A percentile compares a stretch with the other conserved stretches of the same genome.
phyloP scores from a whole-genome alignment of 2,888 invertebrate species.

The Stegana nigrithorax region DNA sequence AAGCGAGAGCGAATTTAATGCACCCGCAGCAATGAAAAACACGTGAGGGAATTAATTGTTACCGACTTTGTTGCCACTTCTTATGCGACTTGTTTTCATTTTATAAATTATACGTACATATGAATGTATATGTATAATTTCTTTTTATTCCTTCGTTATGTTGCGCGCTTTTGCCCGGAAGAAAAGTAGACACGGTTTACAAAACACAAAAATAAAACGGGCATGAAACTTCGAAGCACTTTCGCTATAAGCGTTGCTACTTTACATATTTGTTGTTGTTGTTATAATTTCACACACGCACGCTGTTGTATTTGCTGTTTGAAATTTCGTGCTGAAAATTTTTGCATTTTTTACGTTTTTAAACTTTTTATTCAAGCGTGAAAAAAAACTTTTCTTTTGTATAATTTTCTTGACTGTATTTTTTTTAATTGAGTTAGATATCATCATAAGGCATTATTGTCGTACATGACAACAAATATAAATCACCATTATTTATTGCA shows the following conservation, averaged over 20 bases:
- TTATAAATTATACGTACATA: no score
- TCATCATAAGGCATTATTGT: no score
- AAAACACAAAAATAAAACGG: conserved; percentile 34
- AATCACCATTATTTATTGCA: no score
- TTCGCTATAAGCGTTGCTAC: conserved; percentile 42
- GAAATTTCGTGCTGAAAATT: neutral
- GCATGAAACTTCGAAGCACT: conserved; percentile 54
- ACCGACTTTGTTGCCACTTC: conserved; percentile 7
- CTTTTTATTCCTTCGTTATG: conserved; percentile 7
- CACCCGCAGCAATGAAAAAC: conserved; percentile 33
- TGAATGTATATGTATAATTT: no score
- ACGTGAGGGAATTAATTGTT: conserved; percentile 49
- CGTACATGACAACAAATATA: no score
- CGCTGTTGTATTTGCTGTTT: neutral
- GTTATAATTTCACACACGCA: conserved; percentile 7
- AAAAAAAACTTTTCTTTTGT: neutral
- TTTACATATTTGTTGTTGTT: conserved; percentile 23
- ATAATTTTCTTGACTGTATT: neutral
- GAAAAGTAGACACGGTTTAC: conserved; percentile 19
- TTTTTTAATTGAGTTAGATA: neutral
- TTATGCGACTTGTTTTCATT: neutral
- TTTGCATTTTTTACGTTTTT: no score
- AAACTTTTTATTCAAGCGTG: no score
- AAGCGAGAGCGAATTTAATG: conserved; percentile 52
- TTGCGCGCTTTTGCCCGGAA: conserved; percentile 22